These are phyloP conservation scores for Reinhardtius hippoglossoides DNA, from an alignment of 2,113 vertebrate genomes.

Conservation along the genomic window DNA sequence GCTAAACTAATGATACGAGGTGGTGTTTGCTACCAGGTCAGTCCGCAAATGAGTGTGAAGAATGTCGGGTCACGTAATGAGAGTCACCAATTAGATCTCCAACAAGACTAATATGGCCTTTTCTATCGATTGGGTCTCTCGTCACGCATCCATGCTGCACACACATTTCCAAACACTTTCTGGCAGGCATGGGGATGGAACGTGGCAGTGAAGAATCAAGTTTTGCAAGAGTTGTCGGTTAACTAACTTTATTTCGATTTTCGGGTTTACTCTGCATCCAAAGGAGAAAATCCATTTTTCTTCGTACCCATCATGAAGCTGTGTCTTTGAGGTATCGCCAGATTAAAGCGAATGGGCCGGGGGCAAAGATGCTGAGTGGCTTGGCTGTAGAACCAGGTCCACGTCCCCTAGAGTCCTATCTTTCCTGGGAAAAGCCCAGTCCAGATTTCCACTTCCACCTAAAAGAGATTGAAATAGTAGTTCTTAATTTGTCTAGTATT, in stretches of 20 bases:
- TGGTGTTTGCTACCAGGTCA: conserved; percentile 69
- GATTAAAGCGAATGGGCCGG: conserved; percentile 39
- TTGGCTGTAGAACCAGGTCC: conserved; percentile 52
- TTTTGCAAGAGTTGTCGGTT: neutral
- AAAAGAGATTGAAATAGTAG: conserved; percentile 80
- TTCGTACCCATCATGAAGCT: conserved; percentile 12
- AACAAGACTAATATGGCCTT: conserved; percentile 1
- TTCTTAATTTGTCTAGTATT: conserved; percentile 80
- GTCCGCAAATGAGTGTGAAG: conserved; percentile 54
- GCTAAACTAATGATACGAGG: conserved; percentile 30
- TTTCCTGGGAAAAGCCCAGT: conserved; percentile 52
- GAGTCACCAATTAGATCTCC: conserved; percentile 52
- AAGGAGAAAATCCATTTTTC: neutral
- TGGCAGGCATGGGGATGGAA: conserved; percentile 18
- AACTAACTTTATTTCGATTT: neutral
- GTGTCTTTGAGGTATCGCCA: conserved; percentile 47
- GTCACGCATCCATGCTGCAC: neutral
- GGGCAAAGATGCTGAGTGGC: conserved; percentile 47
- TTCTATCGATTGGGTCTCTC: conserved; percentile 5
- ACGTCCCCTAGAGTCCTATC: conserved; percentile 55
- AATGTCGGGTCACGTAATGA: conserved; percentile 52
- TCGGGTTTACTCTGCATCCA: neutral
- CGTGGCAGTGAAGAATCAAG: neutral
- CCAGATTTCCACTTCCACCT: conserved; percentile 65
- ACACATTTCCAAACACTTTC: conserved; percentile 26